phyloP scores from a whole-genome alignment of 2,888 invertebrate species.

The Athalia rosae region DNA sequence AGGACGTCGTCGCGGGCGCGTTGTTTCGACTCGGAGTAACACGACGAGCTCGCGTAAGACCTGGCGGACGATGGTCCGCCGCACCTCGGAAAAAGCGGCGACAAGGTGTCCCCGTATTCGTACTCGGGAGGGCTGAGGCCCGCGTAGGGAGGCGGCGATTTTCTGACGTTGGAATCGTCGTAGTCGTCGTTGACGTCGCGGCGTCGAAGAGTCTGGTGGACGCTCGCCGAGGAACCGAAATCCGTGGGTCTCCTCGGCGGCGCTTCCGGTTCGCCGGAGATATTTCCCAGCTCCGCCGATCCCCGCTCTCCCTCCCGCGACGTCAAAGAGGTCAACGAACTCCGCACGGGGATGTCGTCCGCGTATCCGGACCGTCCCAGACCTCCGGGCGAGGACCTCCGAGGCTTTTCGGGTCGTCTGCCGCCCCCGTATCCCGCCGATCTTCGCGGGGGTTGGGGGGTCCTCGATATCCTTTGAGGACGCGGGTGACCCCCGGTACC shows the following conservation, averaged over 20 bases:
- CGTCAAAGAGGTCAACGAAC: conserved; percentile 45
- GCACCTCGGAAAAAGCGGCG: conserved; percentile 56
- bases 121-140: conserved; percentile 55
- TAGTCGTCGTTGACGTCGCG: conserved; percentile 20
- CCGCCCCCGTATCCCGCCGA: conserved; percentile 36
- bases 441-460: conserved; percentile 63
- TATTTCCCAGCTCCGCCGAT: no score
- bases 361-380: conserved; percentile 53
- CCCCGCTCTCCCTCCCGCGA: background rate
- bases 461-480: conserved; percentile 56
- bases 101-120: conserved; percentile 50
- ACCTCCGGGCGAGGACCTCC: conserved; percentile 52
- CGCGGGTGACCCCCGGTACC: conserved; percentile 49
- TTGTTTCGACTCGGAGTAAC: conserved; percentile 3
- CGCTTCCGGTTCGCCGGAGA: no score
- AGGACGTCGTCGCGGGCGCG: conserved; percentile 45
- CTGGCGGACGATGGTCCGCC: conserved; percentile 35
- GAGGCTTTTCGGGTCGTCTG: conserved; percentile 41
- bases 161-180: background rate
- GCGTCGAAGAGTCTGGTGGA: conserved; percentile 8
- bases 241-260: conserved; percentile 22
- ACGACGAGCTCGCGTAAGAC: conserved; percentile 44
- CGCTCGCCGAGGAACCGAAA: conserved; percentile 24
- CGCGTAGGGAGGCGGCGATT: conserved; percentile 50
- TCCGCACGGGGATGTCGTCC: conserved; percentile 48